These are phyloP conservation scores for Lemur catta DNA, from an alignment of 2,797 vertebrate genomes.

Conservation along the genomic window DNA sequence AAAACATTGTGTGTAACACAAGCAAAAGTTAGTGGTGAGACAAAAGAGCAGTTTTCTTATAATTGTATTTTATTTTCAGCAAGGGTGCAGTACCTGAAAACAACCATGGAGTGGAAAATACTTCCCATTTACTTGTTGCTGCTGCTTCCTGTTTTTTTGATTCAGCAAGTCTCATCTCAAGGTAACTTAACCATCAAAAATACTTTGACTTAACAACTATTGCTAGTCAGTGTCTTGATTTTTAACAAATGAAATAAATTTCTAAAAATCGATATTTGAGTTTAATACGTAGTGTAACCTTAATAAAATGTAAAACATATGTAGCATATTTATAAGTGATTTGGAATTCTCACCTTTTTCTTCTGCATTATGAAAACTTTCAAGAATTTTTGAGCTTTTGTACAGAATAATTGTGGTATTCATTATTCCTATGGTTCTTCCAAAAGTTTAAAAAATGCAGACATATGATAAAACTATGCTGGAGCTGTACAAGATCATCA, in stretches of 20 bases:
- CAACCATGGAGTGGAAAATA: slow-evolving; percentile 78
- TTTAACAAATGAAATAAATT: not conserved
- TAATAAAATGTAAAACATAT: not conserved
- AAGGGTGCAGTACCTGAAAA: slow-evolving; percentile 62
- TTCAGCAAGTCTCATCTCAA: slow-evolving; percentile 82
- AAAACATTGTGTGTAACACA: not conserved
- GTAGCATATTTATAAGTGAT: not conserved
- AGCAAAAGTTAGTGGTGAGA: not conserved
- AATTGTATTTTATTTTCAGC: slow-evolving; percentile 64
- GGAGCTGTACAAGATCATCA: not conserved
- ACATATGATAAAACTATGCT: not conserved
- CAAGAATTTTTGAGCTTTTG: slow-evolving; percentile 8
- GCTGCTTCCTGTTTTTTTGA: slow-evolving; percentile 71
- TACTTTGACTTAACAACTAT: not conserved
- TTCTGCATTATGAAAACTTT: not conserved
- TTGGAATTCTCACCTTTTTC: not conserved
- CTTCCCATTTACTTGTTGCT: slow-evolving; percentile 67
- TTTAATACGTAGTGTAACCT: not conserved
- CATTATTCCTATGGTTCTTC: not conserved
- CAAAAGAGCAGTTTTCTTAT: not conserved
- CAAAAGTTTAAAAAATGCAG: not conserved
- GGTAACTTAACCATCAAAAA: slow-evolving; percentile 76
- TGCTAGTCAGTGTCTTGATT: not conserved
- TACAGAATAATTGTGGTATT: not conserved
- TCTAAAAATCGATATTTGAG: not conserved